phyloP scores from a whole-genome alignment of 2,888 invertebrate genomes.

The Cheilosia variabilis region DNA sequence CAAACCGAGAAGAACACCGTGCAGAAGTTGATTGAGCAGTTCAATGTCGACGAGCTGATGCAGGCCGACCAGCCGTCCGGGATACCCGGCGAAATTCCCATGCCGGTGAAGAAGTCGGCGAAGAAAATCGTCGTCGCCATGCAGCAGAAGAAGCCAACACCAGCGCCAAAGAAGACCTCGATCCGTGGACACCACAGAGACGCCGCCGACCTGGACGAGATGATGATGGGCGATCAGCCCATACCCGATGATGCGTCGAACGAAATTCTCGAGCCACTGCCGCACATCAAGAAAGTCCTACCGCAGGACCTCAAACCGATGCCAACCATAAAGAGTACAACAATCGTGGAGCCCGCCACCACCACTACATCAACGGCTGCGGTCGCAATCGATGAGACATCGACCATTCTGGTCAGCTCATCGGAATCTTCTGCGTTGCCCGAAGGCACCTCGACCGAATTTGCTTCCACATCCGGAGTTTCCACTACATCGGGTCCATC shows the following conservation, averaged over 20 bases:
- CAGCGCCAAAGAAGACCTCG: conserved; percentile 48
- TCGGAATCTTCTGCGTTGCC: conserved; percentile 51
- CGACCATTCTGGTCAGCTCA: conserved; percentile 52
- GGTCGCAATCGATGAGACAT: conserved; percentile 34
- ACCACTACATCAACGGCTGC: conserved; percentile 65
- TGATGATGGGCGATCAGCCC: conserved; percentile 83
- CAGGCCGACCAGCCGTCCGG: conserved; percentile 80
- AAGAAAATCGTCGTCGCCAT: conserved; percentile 79
- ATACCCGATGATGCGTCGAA: conserved; percentile 79
- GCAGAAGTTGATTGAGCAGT: conserved; percentile 80
- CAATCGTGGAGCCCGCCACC: conserved; percentile 58
- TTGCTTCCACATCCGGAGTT: conserved; percentile 38
- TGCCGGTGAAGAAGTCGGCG: conserved; percentile 80
- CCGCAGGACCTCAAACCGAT: conserved; percentile 80
- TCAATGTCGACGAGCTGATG: conserved; percentile 82
- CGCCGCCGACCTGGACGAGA: conserved; percentile 77
- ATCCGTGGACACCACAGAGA: conserved; percentile 51
- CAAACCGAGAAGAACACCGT: conserved; percentile 79
- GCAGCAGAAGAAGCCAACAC: conserved; percentile 65
- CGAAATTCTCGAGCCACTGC: conserved; percentile 81
- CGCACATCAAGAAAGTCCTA: conserved; percentile 82
- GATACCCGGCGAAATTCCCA: conserved; percentile 80
- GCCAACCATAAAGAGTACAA: conserved; percentile 75
- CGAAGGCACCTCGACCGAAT: conserved; percentile 47
- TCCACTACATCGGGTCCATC: conserved; percentile 62